Evolutionary conservation across 92 coral and sea anemone genomes (phyloP).

Genomic region (Phenganax stokvisi): DNA sequence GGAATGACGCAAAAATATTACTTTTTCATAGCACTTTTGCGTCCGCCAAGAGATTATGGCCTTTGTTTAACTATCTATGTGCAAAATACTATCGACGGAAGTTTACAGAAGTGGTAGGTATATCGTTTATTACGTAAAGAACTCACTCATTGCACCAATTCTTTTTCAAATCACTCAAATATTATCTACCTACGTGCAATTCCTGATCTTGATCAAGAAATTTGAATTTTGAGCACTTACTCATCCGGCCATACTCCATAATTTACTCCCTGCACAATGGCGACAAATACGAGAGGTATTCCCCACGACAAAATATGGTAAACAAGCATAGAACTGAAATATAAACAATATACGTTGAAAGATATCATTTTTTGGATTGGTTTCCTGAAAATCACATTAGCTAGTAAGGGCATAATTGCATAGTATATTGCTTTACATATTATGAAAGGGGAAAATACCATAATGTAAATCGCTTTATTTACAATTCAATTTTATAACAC

Average conservation of each 20-base stretch:
- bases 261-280: background rate
- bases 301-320: slow-evolving; percentile 31
- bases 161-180: too few relatives aligned
- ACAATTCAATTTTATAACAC: slow-evolving; percentile 39
- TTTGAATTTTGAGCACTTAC: background rate
- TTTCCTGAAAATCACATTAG: too few relatives aligned
- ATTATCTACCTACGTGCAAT: too few relatives aligned
- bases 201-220: too few relatives aligned
- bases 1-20: background rate
- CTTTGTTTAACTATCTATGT: too few relatives aligned
- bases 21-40: background rate
- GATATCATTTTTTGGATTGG: too few relatives aligned
- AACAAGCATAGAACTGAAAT: slow-evolving; percentile 29
- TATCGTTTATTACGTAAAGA: background rate
- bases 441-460: too few relatives aligned
- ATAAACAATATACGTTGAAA: background rate
- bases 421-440: too few relatives aligned
- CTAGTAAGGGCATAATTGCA: too few relatives aligned
- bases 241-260: background rate
- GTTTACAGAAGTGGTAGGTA: background rate
- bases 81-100: background rate
- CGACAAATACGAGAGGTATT: slow-evolving; percentile 6
- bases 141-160: too few relatives aligned
- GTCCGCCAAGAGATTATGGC: background rate
- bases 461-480: background rate